Conservation (phyloP, 1,140 invertebrate species). For the Sinella curviseta region DNA sequence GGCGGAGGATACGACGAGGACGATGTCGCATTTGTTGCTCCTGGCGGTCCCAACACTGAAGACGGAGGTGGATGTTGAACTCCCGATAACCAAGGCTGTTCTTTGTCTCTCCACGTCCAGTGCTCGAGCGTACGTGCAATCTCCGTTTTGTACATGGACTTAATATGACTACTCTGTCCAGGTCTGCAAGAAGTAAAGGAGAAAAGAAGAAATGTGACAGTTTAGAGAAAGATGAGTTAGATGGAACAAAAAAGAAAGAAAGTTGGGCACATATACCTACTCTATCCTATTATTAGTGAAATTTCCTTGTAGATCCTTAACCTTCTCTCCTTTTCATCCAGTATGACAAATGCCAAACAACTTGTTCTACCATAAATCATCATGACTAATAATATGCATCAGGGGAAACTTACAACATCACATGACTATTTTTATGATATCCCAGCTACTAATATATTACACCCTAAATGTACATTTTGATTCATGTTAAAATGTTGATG, state of each 20-base stretch:
- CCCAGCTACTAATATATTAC: no score
- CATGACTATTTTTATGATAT: background rate
- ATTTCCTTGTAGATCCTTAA: background rate
- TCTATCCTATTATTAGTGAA: background rate
- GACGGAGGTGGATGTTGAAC: slow-evolving; percentile 37
- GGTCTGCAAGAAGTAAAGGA: slow-evolving; percentile 55
- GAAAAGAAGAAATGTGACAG: no score
- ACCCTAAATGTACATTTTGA: no score
- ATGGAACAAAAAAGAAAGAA: background rate
- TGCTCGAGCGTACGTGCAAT: slow-evolving; percentile 66
- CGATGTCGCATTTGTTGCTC: slow-evolving; percentile 34
- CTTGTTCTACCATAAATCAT: background rate
- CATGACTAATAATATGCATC: background rate
- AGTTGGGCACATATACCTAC: background rate
- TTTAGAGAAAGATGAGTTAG: no score
- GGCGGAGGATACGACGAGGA: slow-evolving; percentile 1
- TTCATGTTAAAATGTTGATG: no score
- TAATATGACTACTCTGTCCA: slow-evolving; percentile 62
- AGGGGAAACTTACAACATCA: background rate
- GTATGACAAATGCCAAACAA: background rate
- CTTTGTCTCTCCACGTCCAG: no score
- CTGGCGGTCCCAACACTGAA: slow-evolving; percentile 31
- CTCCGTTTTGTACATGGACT: slow-evolving; percentile 66
- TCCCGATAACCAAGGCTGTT: slow-evolving; percentile 54
- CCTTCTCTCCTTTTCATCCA: no score